Evolutionary conservation across 2,888 invertebrate genomes (phyloP).

Genomic region (Erebia palarica): DNA sequence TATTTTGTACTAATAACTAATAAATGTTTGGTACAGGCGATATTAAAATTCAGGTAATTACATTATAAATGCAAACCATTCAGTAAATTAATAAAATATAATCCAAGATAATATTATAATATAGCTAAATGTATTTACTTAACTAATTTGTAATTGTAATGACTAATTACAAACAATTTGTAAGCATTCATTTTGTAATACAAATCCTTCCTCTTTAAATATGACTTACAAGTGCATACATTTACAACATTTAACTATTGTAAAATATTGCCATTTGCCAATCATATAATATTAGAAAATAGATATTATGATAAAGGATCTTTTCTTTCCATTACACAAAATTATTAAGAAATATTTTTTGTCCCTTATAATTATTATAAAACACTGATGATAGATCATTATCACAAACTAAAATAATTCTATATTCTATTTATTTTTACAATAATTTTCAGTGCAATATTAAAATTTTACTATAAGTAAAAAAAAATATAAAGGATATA

Average conservation of each 20-base stretch:
- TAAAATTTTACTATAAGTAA: constrained; percentile 78
- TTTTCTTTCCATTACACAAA: constrained; percentile 1
- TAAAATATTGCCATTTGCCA: constrained; percentile 14
- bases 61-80: constrained; percentile 8
- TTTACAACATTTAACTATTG: constrained; percentile 16
- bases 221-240: constrained; percentile 8
- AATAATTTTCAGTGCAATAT: constrained; percentile 76
- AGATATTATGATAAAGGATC: neutral
- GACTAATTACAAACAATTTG: constrained; percentile 15
- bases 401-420: constrained; percentile 54
- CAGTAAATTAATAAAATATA: constrained; percentile 18
- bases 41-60: neutral
- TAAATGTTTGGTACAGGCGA: constrained; percentile 19
- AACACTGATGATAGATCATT: constrained; percentile 39
- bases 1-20: constrained; percentile 19
- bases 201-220: constrained; percentile 20
- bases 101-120: constrained; percentile 13
- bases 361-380: neutral
- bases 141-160: constrained; percentile 18
- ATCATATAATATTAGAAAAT: constrained; percentile 22
- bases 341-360: constrained; percentile 2
- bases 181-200: constrained; percentile 16
- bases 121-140: constrained; percentile 22
- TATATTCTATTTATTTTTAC: constrained; percentile 50
- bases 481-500: constrained; percentile 52